Percentiles rank a stretch among this genome's conserved stretches.
These are phyloP conservation scores for Tenebrosternarchus preto DNA, from an alignment of 2,113 vertebrate species.

Conservation along the genomic window DNA sequence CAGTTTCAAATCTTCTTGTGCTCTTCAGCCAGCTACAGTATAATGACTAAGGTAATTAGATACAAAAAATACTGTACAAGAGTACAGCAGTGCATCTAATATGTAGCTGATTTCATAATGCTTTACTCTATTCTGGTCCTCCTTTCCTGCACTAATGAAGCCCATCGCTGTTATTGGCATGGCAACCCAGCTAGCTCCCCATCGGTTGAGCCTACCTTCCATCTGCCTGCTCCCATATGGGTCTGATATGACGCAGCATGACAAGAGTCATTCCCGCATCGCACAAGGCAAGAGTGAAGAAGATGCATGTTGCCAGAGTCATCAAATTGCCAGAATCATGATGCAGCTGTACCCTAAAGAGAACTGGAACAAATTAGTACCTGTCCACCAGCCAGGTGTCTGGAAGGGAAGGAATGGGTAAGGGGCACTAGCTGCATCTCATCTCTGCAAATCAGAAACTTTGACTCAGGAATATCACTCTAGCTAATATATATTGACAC, in stretches of 20 bases:
- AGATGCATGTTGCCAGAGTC: slow-evolving; percentile 50
- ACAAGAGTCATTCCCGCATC: slow-evolving; percentile 58
- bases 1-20: neutral
- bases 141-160: slow-evolving; percentile 16
- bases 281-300: slow-evolving; percentile 47
- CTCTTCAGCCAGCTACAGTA: neutral
- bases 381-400: slow-evolving; percentile 64
- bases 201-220: slow-evolving; percentile 50
- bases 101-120: neutral
- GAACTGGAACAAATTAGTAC: slow-evolving; percentile 55
- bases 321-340: slow-evolving; percentile 22
- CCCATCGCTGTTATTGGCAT: slow-evolving; percentile 43
- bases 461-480: slow-evolving; percentile 63
- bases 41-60: neutral
- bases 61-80: neutral
- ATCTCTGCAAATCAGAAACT: slow-evolving; percentile 62
- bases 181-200: slow-evolving; percentile 37
- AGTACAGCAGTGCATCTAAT: neutral
- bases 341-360: slow-evolving; percentile 7
- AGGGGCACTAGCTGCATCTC: slow-evolving; percentile 54
- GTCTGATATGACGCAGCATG: slow-evolving; percentile 65
- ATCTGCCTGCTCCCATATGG: slow-evolving; percentile 64
- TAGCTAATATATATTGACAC: slow-evolving; percentile 37
- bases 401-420: slow-evolving; percentile 57
- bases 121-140: slow-evolving; percentile 6